Base-by-base conservation (phyloP, 2,888 invertebrate species). In the Melinaea menophilus region DNA sequence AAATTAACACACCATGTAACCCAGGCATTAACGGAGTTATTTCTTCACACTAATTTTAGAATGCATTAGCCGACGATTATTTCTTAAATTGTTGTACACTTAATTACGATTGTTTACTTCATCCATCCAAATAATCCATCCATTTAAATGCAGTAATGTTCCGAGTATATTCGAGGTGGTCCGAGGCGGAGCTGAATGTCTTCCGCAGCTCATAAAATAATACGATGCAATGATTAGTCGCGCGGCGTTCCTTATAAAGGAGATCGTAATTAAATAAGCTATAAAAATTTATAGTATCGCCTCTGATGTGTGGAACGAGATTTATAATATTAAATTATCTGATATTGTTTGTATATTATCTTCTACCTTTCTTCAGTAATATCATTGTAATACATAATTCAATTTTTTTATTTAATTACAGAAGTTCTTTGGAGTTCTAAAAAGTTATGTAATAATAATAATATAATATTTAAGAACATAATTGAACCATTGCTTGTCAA, bases 101-200 rank as follows among this genome's bases (percentile, higher is more conserved):
- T 84, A 84, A 86, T 84, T 84, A 82, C 78, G 74, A 76, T 75
- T 84, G 84, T 85, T 85, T 80, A 82, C 80, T 75, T 77, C 75
- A 78, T 82, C 72, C 72, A 68, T 73, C 70, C 9, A 31, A 31
- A 51, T 41, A 41, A 11, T 41, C 9, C 41, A 9, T 51, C 51
- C 51, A 79, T 82, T 83, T 82, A 79, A 80, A 84, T 73, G 76
- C 71, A 73, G 74, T 82, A 75, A 75, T 69, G 65, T 71, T 71
- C 73, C 70, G 81, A 81, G 81, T 85, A 83, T 73, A 72, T 76
- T 64, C 61, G 69, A 74, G 79, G 80, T 81, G 79, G 81, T 75
- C 79, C 56, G 73, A 79, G 72, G 78, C 71, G 64, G 63, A 34
- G 64, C 64, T 64, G 66, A 77, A 82, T 75, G 73, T 69, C 75